Evolutionary conservation across 1,140 invertebrate genomes (phyloP), one percentile per base, ranked within the genome.

Genomic region (Drosophila melanica): DNA sequence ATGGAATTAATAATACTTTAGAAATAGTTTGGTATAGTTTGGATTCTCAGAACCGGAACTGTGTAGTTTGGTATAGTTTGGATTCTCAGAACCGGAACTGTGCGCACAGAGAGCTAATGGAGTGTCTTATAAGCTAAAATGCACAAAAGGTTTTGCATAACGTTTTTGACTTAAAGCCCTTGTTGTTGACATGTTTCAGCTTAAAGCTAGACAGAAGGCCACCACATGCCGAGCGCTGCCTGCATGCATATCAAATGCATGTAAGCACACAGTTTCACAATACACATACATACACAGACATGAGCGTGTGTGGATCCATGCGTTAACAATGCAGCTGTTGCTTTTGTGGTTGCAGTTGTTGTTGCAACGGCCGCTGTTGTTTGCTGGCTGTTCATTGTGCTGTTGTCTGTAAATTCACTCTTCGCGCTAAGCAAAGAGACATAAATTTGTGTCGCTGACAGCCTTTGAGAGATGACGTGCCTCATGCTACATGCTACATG

Each of bases 381-480:
- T 55, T 42, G 53, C 12, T 67, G 41, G 12, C 39, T 27, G 41
- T n/a, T 41, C 12, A 23, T 60, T 80, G 37, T 44, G 23, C 39
- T 41, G 33, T 44, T 41, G 55, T 23, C 39, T 42, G 20, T 66
- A 58, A 42, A 63, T 66, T 71, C 55, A 79, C 77, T 78, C 76
- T 58, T 39, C 16, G 51, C 51, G 70, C 42, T 64, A 33, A 64
- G 41, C 45, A 35, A 77, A 77, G 66, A 77, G 69, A 73, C 74
- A 89, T 89, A 89, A 75, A 80, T 84, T 66, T 58, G 41, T 77
- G 69, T 12, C 50, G 51, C 35, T 82, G 82, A 77, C 82, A 78
- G 72, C 53, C 41, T 48, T 68, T 75, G 79, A 77, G 45, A 74
- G 76, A 89, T 89, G 84, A 80, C 69, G 77, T 75, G 76, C 66